Conservation (phyloP, 2,888 invertebrate species). For the Anoncus sp. region DNA sequence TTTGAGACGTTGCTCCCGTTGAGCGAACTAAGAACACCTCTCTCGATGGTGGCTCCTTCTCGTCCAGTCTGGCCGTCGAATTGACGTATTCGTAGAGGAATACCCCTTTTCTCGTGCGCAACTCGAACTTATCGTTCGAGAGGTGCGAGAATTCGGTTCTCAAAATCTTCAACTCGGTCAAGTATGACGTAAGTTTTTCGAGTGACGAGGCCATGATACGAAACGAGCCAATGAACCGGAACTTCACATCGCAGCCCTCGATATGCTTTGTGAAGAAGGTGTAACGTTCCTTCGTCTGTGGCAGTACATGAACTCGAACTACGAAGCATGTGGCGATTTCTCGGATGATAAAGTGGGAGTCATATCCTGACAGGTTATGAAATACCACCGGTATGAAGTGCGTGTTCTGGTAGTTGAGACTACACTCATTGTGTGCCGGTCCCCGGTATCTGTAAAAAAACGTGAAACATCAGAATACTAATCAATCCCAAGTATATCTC, state of each 20-base stretch:
- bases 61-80: conserved; percentile 64
- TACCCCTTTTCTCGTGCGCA: conserved; percentile 71
- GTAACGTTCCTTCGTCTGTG: conserved; percentile 70
- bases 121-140: conserved; percentile 57
- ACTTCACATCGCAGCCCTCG: conserved; percentile 5
- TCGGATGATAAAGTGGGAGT: conserved; percentile 71
- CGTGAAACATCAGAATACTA: too few species aligned
- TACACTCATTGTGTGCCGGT: conserved; percentile 68
- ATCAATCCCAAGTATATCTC: too few species aligned
- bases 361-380: conserved; percentile 72
- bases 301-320: conserved; percentile 63
- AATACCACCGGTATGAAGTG: conserved; percentile 66
- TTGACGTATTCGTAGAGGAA: conserved; percentile 77
- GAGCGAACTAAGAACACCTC: conserved; percentile 10
- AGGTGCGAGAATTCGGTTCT: conserved; percentile 42
- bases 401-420: conserved; percentile 66
- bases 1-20: background rate
- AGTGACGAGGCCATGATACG: conserved; percentile 73
- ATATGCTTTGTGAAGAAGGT: conserved; percentile 71
- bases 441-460: conserved; percentile 53
- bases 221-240: conserved; percentile 54
- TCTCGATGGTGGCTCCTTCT: conserved; percentile 20
- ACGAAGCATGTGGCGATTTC: conserved; percentile 62
- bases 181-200: conserved; percentile 69
- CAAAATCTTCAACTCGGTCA: conserved; percentile 54